These are phyloP conservation scores for Zhuqinia jingwanae DNA, from an alignment of 2,888 invertebrate genomes.

Conservation along the genomic window DNA sequence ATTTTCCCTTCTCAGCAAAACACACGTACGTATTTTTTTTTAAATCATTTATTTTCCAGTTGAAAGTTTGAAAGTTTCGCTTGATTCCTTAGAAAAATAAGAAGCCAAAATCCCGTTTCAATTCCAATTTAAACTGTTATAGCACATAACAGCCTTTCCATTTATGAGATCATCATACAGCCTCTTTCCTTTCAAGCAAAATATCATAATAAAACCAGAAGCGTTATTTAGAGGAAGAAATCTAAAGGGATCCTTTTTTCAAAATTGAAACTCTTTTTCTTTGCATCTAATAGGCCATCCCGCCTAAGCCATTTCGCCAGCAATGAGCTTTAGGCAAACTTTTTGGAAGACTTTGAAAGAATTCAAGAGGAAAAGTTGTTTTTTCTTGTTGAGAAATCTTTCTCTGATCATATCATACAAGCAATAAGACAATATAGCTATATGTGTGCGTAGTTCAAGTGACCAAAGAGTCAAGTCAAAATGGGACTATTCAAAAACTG, in stretches of 20 bases:
- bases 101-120: neutral
- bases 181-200: neutral
- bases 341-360: neutral
- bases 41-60: no score
- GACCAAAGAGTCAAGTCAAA: constrained; percentile 31
- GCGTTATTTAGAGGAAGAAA: no score
- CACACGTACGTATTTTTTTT: no score
- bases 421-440: constrained; percentile 3
- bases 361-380: neutral
- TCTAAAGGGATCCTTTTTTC: neutral
- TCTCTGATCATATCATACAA: neutral
- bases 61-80: no score
- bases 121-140: neutral
- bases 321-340: constrained; percentile 19
- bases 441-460: constrained; percentile 1
- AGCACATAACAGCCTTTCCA: no score
- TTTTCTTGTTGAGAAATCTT: neutral
- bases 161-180: neutral
- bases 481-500: neutral
- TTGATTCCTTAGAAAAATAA: no score
- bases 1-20: no score
- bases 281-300: constrained; percentile 10
- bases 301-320: constrained; percentile 8
- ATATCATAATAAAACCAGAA: no score
- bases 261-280: neutral